phyloP scores from a whole-genome alignment of 1,140 invertebrate genomes.

The Hestina assimilis region DNA sequence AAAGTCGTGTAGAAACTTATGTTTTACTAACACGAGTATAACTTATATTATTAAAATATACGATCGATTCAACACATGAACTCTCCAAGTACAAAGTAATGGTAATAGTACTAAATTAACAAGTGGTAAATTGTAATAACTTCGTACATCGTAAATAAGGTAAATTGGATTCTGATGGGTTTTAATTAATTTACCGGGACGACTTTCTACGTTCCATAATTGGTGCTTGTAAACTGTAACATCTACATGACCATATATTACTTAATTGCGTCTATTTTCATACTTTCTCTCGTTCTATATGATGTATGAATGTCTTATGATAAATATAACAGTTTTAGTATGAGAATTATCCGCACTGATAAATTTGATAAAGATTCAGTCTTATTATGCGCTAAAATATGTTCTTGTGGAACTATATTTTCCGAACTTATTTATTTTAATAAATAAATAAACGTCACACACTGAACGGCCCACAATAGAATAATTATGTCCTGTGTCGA shows the following conservation, averaged over 20 bases:
- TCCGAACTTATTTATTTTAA: too few species aligned
- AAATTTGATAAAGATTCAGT: neutral
- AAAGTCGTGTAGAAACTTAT: too few species aligned
- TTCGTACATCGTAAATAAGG: constrained; percentile 21
- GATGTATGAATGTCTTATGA: constrained; percentile 10
- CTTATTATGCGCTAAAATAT: too few species aligned
- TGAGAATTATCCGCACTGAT: neutral
- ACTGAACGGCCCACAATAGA: too few species aligned
- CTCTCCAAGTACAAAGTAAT: neutral
- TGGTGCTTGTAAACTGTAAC: constrained; percentile 26
- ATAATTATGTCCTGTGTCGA: too few species aligned
- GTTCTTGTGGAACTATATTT: too few species aligned
- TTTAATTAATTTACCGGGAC: constrained; percentile 46
- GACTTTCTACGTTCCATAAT: constrained; percentile 37
- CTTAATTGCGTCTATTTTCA: constrained; percentile 28
- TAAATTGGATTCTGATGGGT: constrained; percentile 38
- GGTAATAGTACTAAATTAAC: constrained; percentile 12
- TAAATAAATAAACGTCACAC: too few species aligned
- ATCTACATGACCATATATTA: constrained; percentile 20
- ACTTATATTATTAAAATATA: too few species aligned
- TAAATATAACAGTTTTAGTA: neutral
- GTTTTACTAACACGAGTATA: too few species aligned
- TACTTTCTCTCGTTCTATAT: constrained; percentile 11
- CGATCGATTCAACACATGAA: neutral
- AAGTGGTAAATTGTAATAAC: constrained; percentile 11